A percentile compares a stretch with the other conserved stretches of the same genome.
Evolutionary conservation across 1,140 invertebrate genomes (phyloP).

Genomic region (Diabrotica undecimpunctata): DNA sequence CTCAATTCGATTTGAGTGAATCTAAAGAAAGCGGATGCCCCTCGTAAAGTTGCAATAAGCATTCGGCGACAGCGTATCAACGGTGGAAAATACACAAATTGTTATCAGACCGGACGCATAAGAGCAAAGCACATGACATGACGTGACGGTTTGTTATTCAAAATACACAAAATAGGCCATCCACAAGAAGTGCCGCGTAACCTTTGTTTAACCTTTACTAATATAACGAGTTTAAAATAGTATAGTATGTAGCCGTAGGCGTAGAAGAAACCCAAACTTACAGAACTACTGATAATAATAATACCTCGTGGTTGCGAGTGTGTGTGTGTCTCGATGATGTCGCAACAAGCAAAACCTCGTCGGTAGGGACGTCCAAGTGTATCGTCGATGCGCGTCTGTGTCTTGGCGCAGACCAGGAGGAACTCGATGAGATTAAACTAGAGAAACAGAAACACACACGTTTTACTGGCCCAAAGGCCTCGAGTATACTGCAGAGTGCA

Average conservation of each 20-base stretch:
- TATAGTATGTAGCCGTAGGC: conserved; percentile 5
- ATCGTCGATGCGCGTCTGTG: conserved; percentile 14
- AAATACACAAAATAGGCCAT: not conserved
- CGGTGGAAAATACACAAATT: not conserved
- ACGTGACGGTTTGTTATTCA: not conserved
- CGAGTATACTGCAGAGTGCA: conserved; percentile 16
- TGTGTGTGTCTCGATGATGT: conserved; percentile 8
- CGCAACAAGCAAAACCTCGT: conserved; percentile 9
- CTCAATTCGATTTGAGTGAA: too few relatives aligned
- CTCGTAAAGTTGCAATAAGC: not conserved
- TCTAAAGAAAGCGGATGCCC: too few relatives aligned
- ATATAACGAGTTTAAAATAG: not conserved
- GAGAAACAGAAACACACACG: conserved; percentile 2
- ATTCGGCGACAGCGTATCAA: not conserved
- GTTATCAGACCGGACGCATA: not conserved
- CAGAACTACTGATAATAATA: conserved; percentile 7
- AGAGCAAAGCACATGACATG: not conserved
- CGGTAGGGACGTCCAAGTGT: conserved; percentile 6
- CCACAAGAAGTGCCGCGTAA: conserved; percentile 4
- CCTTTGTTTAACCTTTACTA: conserved; percentile 19
- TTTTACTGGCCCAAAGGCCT: conserved; percentile 11
- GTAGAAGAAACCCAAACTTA: conserved; percentile 15
- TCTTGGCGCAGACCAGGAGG: conserved; percentile 20
- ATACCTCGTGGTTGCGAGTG: conserved; percentile 7
- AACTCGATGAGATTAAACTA: not conserved